Percentiles rank a stretch among this genome's conserved stretches.
Conservation (phyloP, 2,888 invertebrate species). For the Polylopha cassiicola region DNA sequence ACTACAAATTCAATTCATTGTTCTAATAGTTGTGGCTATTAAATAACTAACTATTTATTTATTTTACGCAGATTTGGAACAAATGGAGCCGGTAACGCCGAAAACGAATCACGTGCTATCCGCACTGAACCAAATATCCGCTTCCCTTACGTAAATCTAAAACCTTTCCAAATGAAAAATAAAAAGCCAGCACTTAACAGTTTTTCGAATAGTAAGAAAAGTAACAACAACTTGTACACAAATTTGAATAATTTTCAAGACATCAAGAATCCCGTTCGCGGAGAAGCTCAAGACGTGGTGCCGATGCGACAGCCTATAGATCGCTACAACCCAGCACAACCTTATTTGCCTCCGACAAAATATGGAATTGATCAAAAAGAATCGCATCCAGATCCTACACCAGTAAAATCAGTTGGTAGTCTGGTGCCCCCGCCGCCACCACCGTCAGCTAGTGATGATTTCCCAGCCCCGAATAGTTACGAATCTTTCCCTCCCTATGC, state of each 20-base stretch:
- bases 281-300: conserved; percentile 60
- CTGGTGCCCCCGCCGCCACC: conserved; percentile 60
- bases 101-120: conserved; percentile 70
- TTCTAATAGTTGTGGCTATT: too few relatives aligned
- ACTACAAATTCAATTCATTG: too few relatives aligned
- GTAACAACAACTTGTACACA: conserved; percentile 48
- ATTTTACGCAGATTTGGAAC: conserved; percentile 55
- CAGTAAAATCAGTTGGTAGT: conserved; percentile 46
- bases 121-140: conserved; percentile 60
- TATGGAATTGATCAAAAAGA: conserved; percentile 58
- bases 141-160: conserved; percentile 66
- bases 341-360: conserved; percentile 56
- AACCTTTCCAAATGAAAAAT: conserved; percentile 64
- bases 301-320: conserved; percentile 50
- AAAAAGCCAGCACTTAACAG: conserved; percentile 40
- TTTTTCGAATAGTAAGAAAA: conserved; percentile 46
- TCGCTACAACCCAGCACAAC: conserved; percentile 71
- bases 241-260: conserved; percentile 58
- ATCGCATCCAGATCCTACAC: conserved; percentile 34
- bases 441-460: conserved; percentile 48
- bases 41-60: too few relatives aligned
- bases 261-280: conserved; percentile 56
- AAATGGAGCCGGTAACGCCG: conserved; percentile 58
- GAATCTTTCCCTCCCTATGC: conserved; percentile 67
- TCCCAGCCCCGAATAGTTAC: conserved; percentile 55